Evolutionary conservation across 2,113 vertebrate species (phyloP).

Genomic region (Solea senegalensis): DNA sequence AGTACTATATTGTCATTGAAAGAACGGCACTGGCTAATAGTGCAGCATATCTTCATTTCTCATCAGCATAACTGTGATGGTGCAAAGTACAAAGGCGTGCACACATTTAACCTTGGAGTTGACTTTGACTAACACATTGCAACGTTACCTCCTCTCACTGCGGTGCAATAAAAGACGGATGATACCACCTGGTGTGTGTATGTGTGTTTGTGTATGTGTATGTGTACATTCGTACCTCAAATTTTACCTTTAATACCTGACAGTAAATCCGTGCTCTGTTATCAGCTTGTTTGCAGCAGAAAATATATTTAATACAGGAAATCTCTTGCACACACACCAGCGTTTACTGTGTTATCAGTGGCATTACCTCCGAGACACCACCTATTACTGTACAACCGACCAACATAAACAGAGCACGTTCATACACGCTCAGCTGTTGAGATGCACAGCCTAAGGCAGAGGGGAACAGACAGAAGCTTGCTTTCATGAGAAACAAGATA

Average conservation of each 20-base stretch:
- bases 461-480: constrained; percentile 41
- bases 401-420: constrained; percentile 30
- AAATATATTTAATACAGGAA: constrained; percentile 35
- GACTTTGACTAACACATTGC: constrained; percentile 43
- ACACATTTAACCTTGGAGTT: constrained; percentile 63
- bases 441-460: constrained; percentile 38
- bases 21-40: constrained; percentile 5
- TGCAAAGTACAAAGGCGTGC: constrained; percentile 33
- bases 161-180: constrained; percentile 26
- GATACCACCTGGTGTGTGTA: background rate
- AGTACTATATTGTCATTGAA: constrained; percentile 44
- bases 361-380: constrained; percentile 26
- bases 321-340: constrained; percentile 23
- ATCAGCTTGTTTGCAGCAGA: constrained; percentile 28
- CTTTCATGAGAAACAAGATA: constrained; percentile 63
- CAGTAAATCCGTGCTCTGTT: constrained; percentile 4
- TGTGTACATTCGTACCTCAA: background rate
- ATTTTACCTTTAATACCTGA: constrained; percentile 13
- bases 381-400: constrained; percentile 44
- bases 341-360: constrained; percentile 34
- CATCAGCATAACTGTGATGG: constrained; percentile 33
- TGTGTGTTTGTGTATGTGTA: background rate
- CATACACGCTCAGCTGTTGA: constrained; percentile 37
- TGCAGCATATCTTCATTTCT: constrained; percentile 39
- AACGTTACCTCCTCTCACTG: constrained; percentile 30